Evolutionary conservation across 2,113 vertebrate species (phyloP).

Genomic region (Pyrgilauda ruficollis): DNA sequence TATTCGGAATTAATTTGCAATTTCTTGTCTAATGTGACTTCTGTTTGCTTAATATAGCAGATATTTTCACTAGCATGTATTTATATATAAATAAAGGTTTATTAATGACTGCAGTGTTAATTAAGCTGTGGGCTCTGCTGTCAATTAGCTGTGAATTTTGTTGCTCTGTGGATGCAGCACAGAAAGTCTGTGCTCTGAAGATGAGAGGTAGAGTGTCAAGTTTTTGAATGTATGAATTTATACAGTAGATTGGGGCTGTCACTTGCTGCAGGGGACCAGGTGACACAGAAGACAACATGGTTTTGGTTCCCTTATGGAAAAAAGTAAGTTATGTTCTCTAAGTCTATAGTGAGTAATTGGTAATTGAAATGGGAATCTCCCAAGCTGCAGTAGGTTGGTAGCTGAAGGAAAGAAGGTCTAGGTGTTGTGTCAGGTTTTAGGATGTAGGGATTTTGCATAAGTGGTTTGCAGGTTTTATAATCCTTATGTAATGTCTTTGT

Average conservation of each 20-base stretch:
- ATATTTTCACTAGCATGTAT: neutral
- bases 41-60: slow-evolving; percentile 21
- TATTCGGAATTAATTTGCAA: neutral
- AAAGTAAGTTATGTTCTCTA: neutral
- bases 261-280: neutral
- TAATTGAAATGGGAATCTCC: neutral
- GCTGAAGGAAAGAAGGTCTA: neutral
- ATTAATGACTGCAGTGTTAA: neutral
- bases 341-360: neutral
- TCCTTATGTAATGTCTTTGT: neutral
- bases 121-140: neutral
- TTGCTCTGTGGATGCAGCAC: neutral
- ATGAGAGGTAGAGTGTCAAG: neutral
- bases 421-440: neutral
- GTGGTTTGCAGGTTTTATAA: neutral
- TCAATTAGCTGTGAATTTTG: neutral
- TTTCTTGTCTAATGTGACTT: slow-evolving; percentile 54
- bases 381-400: neutral
- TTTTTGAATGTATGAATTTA: neutral
- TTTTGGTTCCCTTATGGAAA: neutral
- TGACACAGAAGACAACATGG: neutral
- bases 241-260: neutral
- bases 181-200: neutral
- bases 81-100: slow-evolving; percentile 33
- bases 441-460: neutral